Conservation (phyloP, 2,888 invertebrate genomes). For the Hemithea aestivaria region DNA sequence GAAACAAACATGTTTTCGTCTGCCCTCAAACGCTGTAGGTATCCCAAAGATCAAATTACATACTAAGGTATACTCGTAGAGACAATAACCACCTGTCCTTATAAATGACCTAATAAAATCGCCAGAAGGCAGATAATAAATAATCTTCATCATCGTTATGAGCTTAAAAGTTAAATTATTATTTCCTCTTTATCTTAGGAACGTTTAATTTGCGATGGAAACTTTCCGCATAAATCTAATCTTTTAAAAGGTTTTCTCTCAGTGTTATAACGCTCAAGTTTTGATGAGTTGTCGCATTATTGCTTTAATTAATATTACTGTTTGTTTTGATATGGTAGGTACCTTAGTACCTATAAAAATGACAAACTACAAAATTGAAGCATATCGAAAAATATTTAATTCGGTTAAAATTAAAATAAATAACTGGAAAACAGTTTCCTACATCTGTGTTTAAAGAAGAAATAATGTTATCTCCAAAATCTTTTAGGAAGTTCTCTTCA, state of each 20-base stretch:
- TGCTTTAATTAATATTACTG: conserved; percentile 22
- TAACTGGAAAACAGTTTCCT: not conserved
- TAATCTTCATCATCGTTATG: no score
- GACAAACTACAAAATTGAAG: no score
- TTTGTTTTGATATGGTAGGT: conserved; percentile 10
- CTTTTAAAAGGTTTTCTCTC: conserved; percentile 39
- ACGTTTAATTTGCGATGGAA: conserved; percentile 29
- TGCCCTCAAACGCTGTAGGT: no score
- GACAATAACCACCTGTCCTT: no score
- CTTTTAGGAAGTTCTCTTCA: conserved; percentile 23
- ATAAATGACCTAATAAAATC: no score
- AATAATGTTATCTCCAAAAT: conserved; percentile 22
- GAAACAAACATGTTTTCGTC: no score
- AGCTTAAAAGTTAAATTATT: conserved; percentile 25
- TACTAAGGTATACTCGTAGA: no score
- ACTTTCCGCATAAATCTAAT: conserved; percentile 46
- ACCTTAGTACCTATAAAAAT: no score
- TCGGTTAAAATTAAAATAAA: no score
- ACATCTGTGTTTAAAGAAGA: conserved; percentile 5
- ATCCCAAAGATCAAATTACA: no score
- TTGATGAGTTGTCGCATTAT: conserved; percentile 34
- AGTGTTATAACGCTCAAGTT: conserved; percentile 44
- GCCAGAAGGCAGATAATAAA: no score
- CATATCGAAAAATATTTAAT: no score
- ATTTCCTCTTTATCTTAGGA: conserved; percentile 21